phyloP scores from a whole-genome alignment of 2,113 vertebrate genomes.

The Lepus timidus region DNA sequence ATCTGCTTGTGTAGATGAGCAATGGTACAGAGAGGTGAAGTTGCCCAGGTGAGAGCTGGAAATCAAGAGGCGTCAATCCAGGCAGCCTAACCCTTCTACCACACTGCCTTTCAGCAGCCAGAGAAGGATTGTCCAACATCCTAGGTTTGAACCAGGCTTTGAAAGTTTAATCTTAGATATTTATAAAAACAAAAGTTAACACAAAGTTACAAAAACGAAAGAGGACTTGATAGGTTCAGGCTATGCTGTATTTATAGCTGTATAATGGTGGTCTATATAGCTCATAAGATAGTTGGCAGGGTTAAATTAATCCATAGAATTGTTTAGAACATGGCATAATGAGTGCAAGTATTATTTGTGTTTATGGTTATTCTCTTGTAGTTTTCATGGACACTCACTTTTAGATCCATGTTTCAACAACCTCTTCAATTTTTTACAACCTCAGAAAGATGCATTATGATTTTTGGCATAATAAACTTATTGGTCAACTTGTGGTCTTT shows the following conservation, averaged over 20 bases:
- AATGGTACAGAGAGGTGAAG: neutral
- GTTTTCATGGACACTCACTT: neutral
- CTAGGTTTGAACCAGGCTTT: constrained; percentile 7
- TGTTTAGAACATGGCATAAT: neutral
- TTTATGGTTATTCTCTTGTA: neutral
- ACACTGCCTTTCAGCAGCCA: constrained; percentile 1
- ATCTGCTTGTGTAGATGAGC: neutral
- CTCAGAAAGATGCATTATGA: neutral
- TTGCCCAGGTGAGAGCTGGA: neutral
- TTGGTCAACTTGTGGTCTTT: neutral
- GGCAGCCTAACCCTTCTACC: neutral
- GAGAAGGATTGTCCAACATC: neutral
- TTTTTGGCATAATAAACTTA: neutral
- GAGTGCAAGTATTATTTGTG: neutral
- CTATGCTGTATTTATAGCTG: neutral
- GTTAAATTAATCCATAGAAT: neutral
- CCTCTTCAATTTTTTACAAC: constrained; percentile 36
- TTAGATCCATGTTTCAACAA: neutral
- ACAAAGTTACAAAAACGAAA: neutral
- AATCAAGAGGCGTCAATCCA: neutral
- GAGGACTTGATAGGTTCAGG: neutral
- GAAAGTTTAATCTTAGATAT: neutral
- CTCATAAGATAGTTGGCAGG: neutral
- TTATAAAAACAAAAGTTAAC: neutral
- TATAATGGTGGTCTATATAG: neutral